phyloP scores from a whole-genome alignment of 2,113 vertebrate genomes.

The Python bivittatus region DNA sequence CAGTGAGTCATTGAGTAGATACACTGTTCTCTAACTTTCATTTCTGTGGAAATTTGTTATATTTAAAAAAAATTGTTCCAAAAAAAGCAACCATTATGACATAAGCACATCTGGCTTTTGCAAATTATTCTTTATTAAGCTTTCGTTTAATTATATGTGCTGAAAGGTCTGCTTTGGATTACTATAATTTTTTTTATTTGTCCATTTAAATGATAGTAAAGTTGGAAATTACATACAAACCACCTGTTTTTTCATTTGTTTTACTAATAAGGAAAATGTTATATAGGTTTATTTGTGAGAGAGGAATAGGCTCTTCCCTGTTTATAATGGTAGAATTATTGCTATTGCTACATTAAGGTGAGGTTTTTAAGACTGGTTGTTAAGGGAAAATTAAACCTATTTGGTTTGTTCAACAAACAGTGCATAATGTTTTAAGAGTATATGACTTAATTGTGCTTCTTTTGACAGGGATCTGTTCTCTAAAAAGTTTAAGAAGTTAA shows the following conservation, averaged over 20 bases:
- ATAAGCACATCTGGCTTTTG: slow-evolving; percentile 85
- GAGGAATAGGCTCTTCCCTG: slow-evolving; percentile 66
- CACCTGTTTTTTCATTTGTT: slow-evolving; percentile 70
- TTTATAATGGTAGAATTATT: slow-evolving; percentile 64
- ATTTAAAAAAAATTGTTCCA: slow-evolving; percentile 80
- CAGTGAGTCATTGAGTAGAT: slow-evolving; percentile 74
- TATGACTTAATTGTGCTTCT: slow-evolving; percentile 46
- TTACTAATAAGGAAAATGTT: slow-evolving; percentile 71
- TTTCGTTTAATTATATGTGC: slow-evolving; percentile 83
- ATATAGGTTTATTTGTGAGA: slow-evolving; percentile 62
- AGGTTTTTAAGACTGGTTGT: slow-evolving; percentile 60
- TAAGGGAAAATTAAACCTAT: slow-evolving; percentile 56
- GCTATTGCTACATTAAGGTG: slow-evolving; percentile 62
- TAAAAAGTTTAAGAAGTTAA: slow-evolving; percentile 18
- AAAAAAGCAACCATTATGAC: slow-evolving; percentile 86
- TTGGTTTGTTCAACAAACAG: slow-evolving; percentile 47
- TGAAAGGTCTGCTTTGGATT: slow-evolving; percentile 84
- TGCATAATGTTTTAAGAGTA: slow-evolving; percentile 38
- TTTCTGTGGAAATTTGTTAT: slow-evolving; percentile 81
- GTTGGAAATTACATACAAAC: slow-evolving; percentile 76
- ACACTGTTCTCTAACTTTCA: slow-evolving; percentile 80
- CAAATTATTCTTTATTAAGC: slow-evolving; percentile 85
- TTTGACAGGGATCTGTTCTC: slow-evolving; percentile 30
- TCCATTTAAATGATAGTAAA: slow-evolving; percentile 82
- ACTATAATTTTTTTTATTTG: slow-evolving; percentile 83